phyloP scores from a whole-genome alignment of 2,113 vertebrate species.

The Corvus moneduloides region DNA sequence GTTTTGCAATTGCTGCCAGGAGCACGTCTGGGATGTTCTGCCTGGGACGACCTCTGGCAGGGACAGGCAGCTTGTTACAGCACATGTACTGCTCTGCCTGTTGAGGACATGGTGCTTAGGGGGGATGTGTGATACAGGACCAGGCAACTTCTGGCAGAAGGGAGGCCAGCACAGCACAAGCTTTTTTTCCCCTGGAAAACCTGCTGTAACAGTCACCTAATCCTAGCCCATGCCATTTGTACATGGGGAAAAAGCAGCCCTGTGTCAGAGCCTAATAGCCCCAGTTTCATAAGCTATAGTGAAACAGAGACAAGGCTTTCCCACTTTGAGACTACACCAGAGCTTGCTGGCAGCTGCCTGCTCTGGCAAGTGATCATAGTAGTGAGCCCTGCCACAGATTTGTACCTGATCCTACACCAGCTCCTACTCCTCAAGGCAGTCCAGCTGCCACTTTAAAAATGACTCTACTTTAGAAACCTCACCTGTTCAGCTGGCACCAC shows the following conservation, averaged over 20 bases:
- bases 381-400: neutral
- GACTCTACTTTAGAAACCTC: neutral
- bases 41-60: neutral
- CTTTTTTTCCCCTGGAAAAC: neutral
- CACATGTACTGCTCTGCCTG: neutral
- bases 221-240: neutral
- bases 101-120: neutral
- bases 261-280: neutral
- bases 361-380: neutral
- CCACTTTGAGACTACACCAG: neutral
- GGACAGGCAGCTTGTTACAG: neutral
- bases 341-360: neutral
- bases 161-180: neutral
- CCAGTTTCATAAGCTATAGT: neutral
- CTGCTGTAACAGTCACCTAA: neutral
- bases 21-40: neutral
- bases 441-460: neutral
- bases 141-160: neutral
- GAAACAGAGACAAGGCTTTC: neutral
- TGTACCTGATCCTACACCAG: neutral
- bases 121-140: fast-evolving
- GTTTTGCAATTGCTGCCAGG: neutral
- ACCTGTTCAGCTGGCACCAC: neutral
- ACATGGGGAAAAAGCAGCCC: neutral
- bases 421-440: neutral